phyloP scores from a whole-genome alignment of 2,888 invertebrate species.

The Limnephilus lunatus region DNA sequence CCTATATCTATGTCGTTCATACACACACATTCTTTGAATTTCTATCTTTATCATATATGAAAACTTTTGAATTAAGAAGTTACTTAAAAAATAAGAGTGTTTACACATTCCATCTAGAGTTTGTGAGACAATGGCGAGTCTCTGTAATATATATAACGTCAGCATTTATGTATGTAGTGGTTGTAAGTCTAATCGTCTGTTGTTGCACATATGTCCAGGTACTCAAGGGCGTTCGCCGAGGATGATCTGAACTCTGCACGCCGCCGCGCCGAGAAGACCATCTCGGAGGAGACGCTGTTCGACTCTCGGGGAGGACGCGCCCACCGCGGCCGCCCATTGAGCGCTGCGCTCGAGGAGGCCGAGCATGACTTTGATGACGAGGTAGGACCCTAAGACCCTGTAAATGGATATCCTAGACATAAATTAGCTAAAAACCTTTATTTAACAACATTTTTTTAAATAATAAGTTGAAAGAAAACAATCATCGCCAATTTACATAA shows the following conservation, averaged over 20 bases:
- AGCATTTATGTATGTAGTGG: too few relatives aligned
- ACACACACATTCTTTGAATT: too few relatives aligned
- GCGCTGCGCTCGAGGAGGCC: constrained; percentile 73
- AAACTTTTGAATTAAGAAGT: too few relatives aligned
- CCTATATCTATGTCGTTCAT: too few relatives aligned
- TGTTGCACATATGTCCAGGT: constrained; percentile 57
- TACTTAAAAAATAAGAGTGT: too few relatives aligned
- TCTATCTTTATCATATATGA: not conserved
- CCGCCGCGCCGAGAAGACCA: constrained; percentile 74
- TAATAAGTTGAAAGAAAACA: too few relatives aligned
- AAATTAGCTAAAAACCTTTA: not conserved
- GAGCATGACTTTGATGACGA: constrained; percentile 75
- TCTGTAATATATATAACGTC: too few relatives aligned
- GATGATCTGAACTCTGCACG: constrained; percentile 75
- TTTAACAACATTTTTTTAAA: not conserved
- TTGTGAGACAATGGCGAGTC: too few relatives aligned
- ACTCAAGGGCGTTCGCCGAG: constrained; percentile 74
- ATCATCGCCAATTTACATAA: too few relatives aligned
- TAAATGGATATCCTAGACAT: not conserved
- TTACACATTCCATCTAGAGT: too few relatives aligned
- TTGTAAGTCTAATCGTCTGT: not conserved
- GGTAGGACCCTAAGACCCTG: constrained; percentile 70
- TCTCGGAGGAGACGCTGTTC: constrained; percentile 78
- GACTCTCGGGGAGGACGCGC: constrained; percentile 81
- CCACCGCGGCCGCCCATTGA: constrained; percentile 73